Evolutionary conservation across 2,888 invertebrate species (phyloP), one percentile per base, ranked within the genome.

Genomic region (Drosophila villosipedis): DNA sequence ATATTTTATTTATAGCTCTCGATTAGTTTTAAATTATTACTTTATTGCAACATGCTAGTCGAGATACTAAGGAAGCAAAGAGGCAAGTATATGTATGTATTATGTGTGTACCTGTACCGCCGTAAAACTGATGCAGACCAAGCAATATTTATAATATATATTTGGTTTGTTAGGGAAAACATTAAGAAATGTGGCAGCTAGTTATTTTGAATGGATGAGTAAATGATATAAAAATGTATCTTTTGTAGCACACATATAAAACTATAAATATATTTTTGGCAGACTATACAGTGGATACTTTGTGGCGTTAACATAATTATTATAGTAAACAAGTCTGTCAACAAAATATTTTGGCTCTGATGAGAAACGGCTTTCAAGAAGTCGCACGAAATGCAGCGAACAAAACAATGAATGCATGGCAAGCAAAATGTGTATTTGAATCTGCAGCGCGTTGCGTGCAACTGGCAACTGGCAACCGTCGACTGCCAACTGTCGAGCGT

Each of bases 401-500:
- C n/a, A 61, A 54, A 50, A 22, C 41, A 35, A 52, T 64, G 25
- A 54, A 49, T n/a, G 10, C 33, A 43, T 65, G 39, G 50, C 50
- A n/a, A 37, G 30, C 25, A 25, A 25, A 12, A 65, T 60, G n/a
- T n/a, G 5, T 25, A 49, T 68, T 67, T 47, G 68, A 67, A 55
- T 68, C 63, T 83, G 75, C 75, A 74, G 61, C 69, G 71, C 67
- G 54, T 70, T 69, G 76, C 73, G 64, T 71, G 87, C 81, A 68
- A 59, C 65, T 57, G 77, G 33, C 80, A 54, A 59, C 65, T 57
- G 72, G 60, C 59, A 57, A 68, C 37, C 43, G 25, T n/a, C 67
- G 31, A 61, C 58, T 57, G 64, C 53, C 73, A 53, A 71, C 65
- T 65, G 73, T 57, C 71, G 58, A 65, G 57, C 68, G 61, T 61